Percentiles rank a stretch among this genome's conserved stretches.
Evolutionary conservation across 2,797 vertebrate species (phyloP).

Genomic region (Gambelia wislizenii): DNA sequence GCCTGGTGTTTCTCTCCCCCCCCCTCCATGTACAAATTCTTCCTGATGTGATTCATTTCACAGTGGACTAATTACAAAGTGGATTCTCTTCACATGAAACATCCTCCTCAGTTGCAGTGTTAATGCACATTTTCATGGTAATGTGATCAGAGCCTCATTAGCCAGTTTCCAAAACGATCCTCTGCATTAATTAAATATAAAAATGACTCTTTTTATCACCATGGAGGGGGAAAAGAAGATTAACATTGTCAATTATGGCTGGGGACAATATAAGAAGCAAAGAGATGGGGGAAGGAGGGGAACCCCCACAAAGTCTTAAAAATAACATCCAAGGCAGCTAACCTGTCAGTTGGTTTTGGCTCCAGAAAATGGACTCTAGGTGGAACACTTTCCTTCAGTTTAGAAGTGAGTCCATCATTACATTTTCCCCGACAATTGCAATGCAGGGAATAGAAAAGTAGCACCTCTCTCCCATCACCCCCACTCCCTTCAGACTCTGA

Average conservation of each 20-base stretch:
- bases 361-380: slow-evolving; percentile 79
- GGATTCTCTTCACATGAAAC: slow-evolving; percentile 84
- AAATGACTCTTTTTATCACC: slow-evolving; percentile 88
- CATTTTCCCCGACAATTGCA: slow-evolving; percentile 61
- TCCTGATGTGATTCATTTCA: slow-evolving; percentile 79
- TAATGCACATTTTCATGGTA: slow-evolving; percentile 88
- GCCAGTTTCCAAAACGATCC: slow-evolving; percentile 89
- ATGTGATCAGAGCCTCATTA: slow-evolving; percentile 96
- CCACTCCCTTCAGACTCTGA: slow-evolving; percentile 30
- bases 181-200: slow-evolving; percentile 95
- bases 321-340: slow-evolving; percentile 47
- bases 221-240: slow-evolving; percentile 81
- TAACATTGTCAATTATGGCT: slow-evolving; percentile 84
- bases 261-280: slow-evolving; percentile 73
- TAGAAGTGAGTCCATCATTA: slow-evolving; percentile 62
- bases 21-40: slow-evolving; percentile 38
- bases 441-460: slow-evolving; percentile 51
- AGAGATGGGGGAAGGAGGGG: neutral
- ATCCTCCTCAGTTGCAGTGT: slow-evolving; percentile 79
- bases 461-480: slow-evolving; percentile 38
- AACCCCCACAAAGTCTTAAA: slow-evolving; percentile 41
- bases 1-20: slow-evolving; percentile 57
- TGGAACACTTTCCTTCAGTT: slow-evolving; percentile 81
- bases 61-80: slow-evolving; percentile 89
- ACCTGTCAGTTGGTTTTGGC: slow-evolving; percentile 48